phyloP scores from a whole-genome alignment of 2,888 invertebrate genomes.

The Clepsis dumicolana region DNA sequence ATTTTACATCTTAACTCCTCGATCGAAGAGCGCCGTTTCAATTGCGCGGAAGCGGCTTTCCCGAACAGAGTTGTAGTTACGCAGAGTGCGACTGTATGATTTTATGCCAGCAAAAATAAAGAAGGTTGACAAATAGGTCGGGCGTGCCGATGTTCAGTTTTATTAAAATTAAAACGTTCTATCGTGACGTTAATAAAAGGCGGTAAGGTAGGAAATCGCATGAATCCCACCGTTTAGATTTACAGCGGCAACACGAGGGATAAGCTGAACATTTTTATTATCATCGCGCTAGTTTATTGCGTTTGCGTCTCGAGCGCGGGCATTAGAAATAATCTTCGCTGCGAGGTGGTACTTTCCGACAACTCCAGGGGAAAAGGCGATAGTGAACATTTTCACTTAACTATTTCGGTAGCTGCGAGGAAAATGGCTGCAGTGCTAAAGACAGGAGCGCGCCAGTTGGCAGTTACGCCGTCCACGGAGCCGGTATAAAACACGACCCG shows the following conservation, averaged over 20 bases:
- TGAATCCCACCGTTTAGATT: slow-evolving; percentile 66
- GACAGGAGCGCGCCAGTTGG: slow-evolving; percentile 19
- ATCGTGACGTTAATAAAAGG: slow-evolving; percentile 79
- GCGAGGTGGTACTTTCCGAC: slow-evolving; percentile 65
- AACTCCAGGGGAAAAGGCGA: slow-evolving; percentile 55
- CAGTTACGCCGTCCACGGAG: slow-evolving; percentile 5
- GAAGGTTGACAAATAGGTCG: slow-evolving; percentile 86
- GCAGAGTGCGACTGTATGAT: slow-evolving; percentile 81
- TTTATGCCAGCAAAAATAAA: slow-evolving; percentile 84
- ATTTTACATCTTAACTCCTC: slow-evolving; percentile 80
- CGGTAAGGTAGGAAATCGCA: slow-evolving; percentile 74
- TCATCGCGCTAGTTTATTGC: slow-evolving; percentile 81
- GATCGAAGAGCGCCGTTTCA: slow-evolving; percentile 78
- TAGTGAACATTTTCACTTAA: slow-evolving; percentile 54
- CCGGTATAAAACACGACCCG: slow-evolving; percentile 32
- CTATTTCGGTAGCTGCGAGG: slow-evolving; percentile 45
- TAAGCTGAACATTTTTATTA: slow-evolving; percentile 82
- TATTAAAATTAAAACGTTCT: slow-evolving; percentile 85
- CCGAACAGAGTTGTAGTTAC: slow-evolving; percentile 67
- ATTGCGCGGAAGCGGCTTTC: slow-evolving; percentile 57
- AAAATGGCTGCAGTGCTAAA: slow-evolving; percentile 31
- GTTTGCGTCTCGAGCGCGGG: slow-evolving; percentile 75
- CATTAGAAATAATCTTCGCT: slow-evolving; percentile 79
- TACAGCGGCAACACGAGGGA: slow-evolving; percentile 75
- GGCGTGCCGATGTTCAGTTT: slow-evolving; percentile 84